These are phyloP conservation scores for Oscarella lobularis DNA, from an alignment of 37 sponge, comb jelly and placozoan species.

Conservation along the genomic window DNA sequence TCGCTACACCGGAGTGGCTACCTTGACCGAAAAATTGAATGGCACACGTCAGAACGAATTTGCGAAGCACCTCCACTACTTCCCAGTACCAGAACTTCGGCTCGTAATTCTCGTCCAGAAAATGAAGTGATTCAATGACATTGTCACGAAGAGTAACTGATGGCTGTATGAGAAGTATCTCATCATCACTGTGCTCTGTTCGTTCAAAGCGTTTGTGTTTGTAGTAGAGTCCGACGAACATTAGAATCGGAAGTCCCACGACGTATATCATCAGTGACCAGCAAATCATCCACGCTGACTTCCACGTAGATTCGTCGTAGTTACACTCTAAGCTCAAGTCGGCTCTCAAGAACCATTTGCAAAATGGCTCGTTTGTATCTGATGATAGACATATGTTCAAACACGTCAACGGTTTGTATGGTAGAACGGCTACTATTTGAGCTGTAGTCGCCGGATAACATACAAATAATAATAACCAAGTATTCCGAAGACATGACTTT, in stretches of 20 bases:
- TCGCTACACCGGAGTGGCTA: too few relatives aligned
- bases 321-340: neutral
- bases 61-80: too few relatives aligned
- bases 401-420: neutral
- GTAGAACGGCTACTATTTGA: neutral
- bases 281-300: neutral
- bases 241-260: neutral
- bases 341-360: neutral
- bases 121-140: neutral
- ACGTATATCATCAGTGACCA: neutral
- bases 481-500: neutral
- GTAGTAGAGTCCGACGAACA: neutral
- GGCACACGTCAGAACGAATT: too few relatives aligned
- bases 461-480: neutral
- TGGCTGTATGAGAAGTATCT: neutral
- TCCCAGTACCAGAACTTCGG: constrained; percentile 1
- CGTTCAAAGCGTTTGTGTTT: neutral
- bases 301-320: neutral
- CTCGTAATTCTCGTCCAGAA: constrained; percentile 3
- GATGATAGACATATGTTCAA: neutral
- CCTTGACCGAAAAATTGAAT: too few relatives aligned
- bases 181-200: neutral
- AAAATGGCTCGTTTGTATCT: neutral
- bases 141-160: neutral
- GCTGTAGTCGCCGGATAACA: neutral